These are phyloP conservation scores for Myotis daubentonii DNA, from an alignment of 2,797 vertebrate species.

Conservation along the genomic window DNA sequence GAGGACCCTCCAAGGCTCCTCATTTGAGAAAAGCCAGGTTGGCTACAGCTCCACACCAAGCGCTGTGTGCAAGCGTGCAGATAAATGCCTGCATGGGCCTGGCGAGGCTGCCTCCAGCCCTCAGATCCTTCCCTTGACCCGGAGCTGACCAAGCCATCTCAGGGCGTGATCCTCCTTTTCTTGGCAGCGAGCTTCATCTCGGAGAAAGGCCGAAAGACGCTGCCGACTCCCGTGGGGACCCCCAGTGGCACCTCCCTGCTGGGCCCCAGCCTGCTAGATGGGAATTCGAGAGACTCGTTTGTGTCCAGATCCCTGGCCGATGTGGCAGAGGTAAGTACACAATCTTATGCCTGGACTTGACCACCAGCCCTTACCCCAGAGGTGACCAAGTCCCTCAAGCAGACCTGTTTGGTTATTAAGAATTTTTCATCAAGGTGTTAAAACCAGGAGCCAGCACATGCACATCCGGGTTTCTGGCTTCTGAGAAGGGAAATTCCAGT, in stretches of 20 bases:
- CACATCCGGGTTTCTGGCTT: not conserved
- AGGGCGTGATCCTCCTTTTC: not conserved
- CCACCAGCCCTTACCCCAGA: not conserved
- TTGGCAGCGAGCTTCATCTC: conserved; percentile 96
- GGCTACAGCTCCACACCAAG: not conserved
- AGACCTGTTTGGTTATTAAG: not conserved
- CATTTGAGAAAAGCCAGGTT: not conserved
- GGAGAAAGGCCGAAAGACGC: conserved; percentile 93
- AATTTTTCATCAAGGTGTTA: not conserved
- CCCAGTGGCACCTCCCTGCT: conserved; percentile 94
- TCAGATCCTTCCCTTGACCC: not conserved
- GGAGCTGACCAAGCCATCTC: not conserved
- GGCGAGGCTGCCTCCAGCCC: not conserved
- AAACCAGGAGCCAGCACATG: too few relatives aligned
- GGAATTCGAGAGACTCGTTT: conserved; percentile 98
- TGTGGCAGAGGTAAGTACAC: conserved; percentile 91
- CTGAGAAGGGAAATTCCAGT: not conserved
- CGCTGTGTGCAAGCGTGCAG: fast-evolving
- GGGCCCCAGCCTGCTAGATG: conserved; percentile 96
- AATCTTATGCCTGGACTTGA: not conserved
- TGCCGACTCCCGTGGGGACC: conserved; percentile 88
- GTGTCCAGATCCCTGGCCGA: conserved; percentile 96
- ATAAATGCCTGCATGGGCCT: not conserved
- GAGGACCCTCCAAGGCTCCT: not conserved
- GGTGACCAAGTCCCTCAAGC: not conserved